Evolutionary conservation across 2,888 invertebrate species (phyloP).

Genomic region (Mermis nigrescens): DNA sequence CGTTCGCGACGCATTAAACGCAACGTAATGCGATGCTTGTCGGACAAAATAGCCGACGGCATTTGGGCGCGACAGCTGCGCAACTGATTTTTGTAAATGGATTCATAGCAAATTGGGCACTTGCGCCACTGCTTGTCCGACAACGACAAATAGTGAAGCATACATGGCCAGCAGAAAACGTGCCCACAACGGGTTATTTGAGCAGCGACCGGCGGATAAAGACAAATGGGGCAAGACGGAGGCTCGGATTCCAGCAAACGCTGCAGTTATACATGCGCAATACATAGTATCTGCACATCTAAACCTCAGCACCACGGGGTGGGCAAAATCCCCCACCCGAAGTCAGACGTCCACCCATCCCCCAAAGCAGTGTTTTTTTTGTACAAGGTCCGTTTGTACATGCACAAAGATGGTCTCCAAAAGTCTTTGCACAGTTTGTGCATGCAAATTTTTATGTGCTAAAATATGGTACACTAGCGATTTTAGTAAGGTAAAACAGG

Average conservation of each 20-base stretch:
- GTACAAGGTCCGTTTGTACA: no score
- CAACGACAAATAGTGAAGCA: slow-evolving; percentile 69
- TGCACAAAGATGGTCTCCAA: no score
- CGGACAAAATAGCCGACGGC: slow-evolving; percentile 26
- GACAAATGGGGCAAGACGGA: slow-evolving; percentile 72
- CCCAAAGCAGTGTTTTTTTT: no score
- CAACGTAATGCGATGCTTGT: slow-evolving; percentile 45
- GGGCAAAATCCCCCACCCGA: no score
- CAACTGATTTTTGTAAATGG: slow-evolving; percentile 56
- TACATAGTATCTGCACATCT: no score
- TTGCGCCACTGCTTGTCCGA: slow-evolving; percentile 61
- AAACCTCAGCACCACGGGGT: no score
- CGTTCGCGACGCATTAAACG: slow-evolving; percentile 62
- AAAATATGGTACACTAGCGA: no score
- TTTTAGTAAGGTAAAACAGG: no score
- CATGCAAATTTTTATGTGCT: no score
- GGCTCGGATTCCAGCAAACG: slow-evolving; percentile 27
- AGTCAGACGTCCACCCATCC: no score
- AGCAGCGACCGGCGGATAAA: slow-evolving; percentile 62
- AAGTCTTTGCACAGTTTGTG: no score
- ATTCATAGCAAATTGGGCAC: slow-evolving; percentile 79
- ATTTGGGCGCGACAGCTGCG: slow-evolving; percentile 43
- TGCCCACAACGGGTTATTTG: slow-evolving; percentile 87
- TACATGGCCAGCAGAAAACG: slow-evolving; percentile 84
- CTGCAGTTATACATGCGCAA: no score